Evolutionary conservation across 2,888 invertebrate genomes (phyloP).

Genomic region (Conchocele bisecta): DNA sequence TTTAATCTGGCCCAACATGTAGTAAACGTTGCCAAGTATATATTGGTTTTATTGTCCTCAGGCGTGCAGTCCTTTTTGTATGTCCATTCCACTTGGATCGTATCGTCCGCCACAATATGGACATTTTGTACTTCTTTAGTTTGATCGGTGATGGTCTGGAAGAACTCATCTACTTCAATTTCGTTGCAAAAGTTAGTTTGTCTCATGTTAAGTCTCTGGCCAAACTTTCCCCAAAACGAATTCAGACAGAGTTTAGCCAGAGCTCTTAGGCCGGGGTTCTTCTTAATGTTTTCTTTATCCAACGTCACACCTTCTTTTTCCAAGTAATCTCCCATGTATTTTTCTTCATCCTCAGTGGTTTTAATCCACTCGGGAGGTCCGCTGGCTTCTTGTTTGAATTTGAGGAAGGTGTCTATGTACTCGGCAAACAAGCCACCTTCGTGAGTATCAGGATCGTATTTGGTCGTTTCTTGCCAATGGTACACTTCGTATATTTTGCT

Average conservation of each 20-base stretch:
- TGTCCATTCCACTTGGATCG: constrained; percentile 1
- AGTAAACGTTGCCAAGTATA: constrained; percentile 33
- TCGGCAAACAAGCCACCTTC: constrained; percentile 70
- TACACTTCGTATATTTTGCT: constrained; percentile 76
- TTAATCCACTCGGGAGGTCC: constrained; percentile 61
- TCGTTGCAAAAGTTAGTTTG: constrained; percentile 15
- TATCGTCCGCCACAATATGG: constrained; percentile 1
- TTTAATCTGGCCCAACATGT: constrained; percentile 41
- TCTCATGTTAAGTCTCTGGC: constrained; percentile 24
- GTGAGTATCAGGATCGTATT: constrained; percentile 47
- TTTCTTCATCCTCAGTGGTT: constrained; percentile 48
- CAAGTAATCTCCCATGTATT: constrained; percentile 56
- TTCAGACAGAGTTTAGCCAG: constrained; percentile 47
- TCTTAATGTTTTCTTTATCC: constrained; percentile 28
- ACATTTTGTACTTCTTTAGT: constrained; percentile 1
- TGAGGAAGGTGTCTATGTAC: constrained; percentile 73
- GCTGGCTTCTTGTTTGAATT: constrained; percentile 67
- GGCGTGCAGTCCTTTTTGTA: not conserved
- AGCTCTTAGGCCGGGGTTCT: constrained; percentile 48
- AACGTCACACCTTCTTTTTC: constrained; percentile 53
- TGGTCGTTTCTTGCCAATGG: constrained; percentile 56
- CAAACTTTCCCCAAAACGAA: constrained; percentile 60
- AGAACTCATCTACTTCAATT: not conserved
- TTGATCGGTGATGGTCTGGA: not conserved
- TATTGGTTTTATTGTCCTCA: constrained; percentile 15